Evolutionary conservation across 1,140 invertebrate species (phyloP), one percentile per base, ranked within the genome.

Genomic region (Diploscapter pachys): DNA sequence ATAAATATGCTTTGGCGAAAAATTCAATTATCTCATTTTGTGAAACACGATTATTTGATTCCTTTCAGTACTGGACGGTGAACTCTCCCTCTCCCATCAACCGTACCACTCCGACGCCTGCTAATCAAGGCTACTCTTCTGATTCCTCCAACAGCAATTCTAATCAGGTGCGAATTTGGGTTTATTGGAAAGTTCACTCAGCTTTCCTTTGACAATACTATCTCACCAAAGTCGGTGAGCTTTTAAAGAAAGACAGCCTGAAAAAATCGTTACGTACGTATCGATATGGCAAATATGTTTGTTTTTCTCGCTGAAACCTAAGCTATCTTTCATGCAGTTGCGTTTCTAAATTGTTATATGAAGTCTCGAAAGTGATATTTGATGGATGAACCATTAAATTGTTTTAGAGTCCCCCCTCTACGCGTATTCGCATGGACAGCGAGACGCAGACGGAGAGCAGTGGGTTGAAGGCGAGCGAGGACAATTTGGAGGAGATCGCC

Each of bases 61-160:
- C 31, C 0, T 1, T 31, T 31, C 31, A 31, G 4, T 70, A 59
- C 62, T 70, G 68, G 68, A 51, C 8, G 51, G 51, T 57, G 0
- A 68, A 48, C 50, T 55, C 52, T 1, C 11, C 57, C 1, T 71
- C 67, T 56, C 69, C 59, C 5, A 71, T 56, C 59, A 55, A 70
- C 61, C 61, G 56, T 48, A 54, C 56, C 52, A 70, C 71, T 6
- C 63, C 57, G 2, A 76, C 67, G 4, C 69, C 59, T 5, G 66
- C 63, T 56, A 55, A 70, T 57, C 61, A 61, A 56, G 54, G 66
- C 59, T 70, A 63, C n/a, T 75, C 61, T 8, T 71, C 67, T 2
- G 71, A 74, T 3, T 57, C 55, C 11, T 64, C 74, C 2, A 71
- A 75, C 59, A 72, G 77, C 8, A 72, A 78, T 53, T 76, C 73